These are phyloP conservation scores for Serranus cabrilla DNA, from an alignment of 2,797 vertebrate species.

Conservation along the genomic window DNA sequence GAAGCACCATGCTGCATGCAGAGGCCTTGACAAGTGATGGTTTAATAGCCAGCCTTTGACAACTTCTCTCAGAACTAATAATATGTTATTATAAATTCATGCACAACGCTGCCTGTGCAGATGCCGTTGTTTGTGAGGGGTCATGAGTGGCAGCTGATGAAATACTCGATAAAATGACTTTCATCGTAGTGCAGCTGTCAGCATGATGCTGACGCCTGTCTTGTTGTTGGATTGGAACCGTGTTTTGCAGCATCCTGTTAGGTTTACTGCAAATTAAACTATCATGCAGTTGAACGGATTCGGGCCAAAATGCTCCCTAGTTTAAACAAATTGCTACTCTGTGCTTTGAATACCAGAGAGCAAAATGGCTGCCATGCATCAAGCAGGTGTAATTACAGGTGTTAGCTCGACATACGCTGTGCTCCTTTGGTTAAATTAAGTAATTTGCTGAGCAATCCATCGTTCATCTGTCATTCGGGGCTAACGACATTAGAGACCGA, in stretches of 20 bases:
- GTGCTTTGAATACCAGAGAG: constrained; percentile 38
- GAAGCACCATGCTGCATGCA: constrained; percentile 28
- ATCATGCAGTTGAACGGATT: constrained; percentile 31
- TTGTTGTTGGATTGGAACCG: constrained; percentile 38
- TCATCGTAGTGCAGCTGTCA: constrained; percentile 57
- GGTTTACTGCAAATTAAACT: constrained; percentile 61
- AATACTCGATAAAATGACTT: constrained; percentile 58
- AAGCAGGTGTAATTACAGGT: constrained; percentile 77
- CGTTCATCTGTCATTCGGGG: constrained; percentile 75
- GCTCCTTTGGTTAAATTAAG: constrained; percentile 71
- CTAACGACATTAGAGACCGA: constrained; percentile 75
- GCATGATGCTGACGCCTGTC: constrained; percentile 45
- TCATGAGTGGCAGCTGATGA: constrained; percentile 64
- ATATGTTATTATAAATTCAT: constrained; percentile 67
- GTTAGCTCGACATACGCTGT: constrained; percentile 67
- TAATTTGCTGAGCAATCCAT: constrained; percentile 73
- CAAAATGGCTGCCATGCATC: constrained; percentile 62
- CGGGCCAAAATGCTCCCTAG: constrained; percentile 30
- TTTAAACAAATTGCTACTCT: constrained; percentile 63
- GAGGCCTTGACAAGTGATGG: constrained; percentile 36
- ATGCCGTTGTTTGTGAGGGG: constrained; percentile 53
- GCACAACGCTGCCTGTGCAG: constrained; percentile 48
- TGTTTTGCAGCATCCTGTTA: constrained; percentile 54
- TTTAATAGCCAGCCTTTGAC: constrained; percentile 52
- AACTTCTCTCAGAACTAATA: constrained; percentile 56